Evolutionary conservation across 2,888 invertebrate genomes (phyloP).

Genomic region (Thereva unica): DNA sequence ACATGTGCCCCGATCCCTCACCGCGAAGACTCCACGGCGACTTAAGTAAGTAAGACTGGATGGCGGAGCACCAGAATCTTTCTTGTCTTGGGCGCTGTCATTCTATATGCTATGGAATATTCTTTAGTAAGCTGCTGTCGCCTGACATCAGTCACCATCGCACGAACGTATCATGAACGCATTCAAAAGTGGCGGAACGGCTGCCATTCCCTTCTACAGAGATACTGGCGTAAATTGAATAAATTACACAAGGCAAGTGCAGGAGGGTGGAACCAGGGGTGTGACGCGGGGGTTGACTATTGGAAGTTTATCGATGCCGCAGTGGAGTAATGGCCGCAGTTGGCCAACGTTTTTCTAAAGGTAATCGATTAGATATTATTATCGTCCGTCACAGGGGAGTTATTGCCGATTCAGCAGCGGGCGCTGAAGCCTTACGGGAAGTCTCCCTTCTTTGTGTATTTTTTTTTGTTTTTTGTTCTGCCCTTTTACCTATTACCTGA

Average conservation of each 20-base stretch:
- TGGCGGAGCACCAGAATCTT: no score
- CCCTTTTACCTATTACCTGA: no score
- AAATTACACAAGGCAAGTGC: slow-evolving; percentile 22
- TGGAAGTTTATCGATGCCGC: slow-evolving; percentile 8
- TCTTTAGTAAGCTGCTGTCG: slow-evolving; percentile 16
- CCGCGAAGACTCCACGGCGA: not conserved
- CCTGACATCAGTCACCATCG: slow-evolving; percentile 14
- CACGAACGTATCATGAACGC: slow-evolving; percentile 19
- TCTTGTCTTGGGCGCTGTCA: not conserved
- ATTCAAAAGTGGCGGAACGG: not conserved
- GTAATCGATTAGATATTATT: slow-evolving; percentile 21
- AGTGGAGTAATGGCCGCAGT: slow-evolving; percentile 13
- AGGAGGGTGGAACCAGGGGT: slow-evolving; percentile 9
- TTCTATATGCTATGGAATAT: not conserved
- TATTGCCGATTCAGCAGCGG: no score
- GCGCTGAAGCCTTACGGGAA: no score
- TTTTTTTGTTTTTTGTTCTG: no score
- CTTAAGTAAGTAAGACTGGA: not conserved
- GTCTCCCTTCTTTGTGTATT: no score
- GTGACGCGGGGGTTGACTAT: not conserved
- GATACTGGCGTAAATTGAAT: slow-evolving; percentile 19
- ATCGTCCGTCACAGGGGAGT: not conserved
- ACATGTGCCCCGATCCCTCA: slow-evolving; percentile 1
- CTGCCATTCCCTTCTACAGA: not conserved
- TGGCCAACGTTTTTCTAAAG: slow-evolving; percentile 14